These are phyloP conservation scores for Microcebus lehilahytsara DNA, from an alignment of 2,113 vertebrate species.

Conservation along the genomic window DNA sequence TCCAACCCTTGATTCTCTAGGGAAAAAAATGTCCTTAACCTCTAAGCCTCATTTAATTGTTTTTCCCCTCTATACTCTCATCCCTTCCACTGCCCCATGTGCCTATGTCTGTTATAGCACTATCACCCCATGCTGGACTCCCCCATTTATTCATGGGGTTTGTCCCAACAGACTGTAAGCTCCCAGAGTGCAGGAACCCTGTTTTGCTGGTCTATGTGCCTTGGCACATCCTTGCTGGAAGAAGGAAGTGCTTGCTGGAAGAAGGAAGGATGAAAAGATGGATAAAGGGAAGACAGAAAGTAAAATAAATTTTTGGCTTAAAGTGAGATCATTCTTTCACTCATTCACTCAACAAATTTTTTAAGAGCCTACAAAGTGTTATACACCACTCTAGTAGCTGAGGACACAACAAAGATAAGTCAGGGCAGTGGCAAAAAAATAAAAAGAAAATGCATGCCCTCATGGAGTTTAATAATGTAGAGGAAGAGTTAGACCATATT, in stretches of 20 bases:
- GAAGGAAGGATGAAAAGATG: background rate
- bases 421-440: too few species aligned
- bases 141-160: background rate
- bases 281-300: background rate
- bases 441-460: background rate
- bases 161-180: background rate
- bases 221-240: background rate
- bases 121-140: too few species aligned
- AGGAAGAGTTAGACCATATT: background rate
- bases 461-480: background rate
- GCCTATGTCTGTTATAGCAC: background rate
- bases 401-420: background rate
- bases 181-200: background rate
- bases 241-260: too few species aligned
- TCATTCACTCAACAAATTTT: background rate
- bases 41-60: background rate
- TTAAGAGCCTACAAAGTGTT: background rate
- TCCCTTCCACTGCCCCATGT: too few species aligned
- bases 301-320: background rate
- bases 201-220: background rate
- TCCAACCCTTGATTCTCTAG: background rate
- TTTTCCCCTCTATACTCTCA: background rate
- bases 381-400: background rate
- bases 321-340: background rate
- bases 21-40: background rate